Percentiles rank a stretch among this genome's conserved stretches.
Conservation (phyloP, 2,888 invertebrate genomes). For the Dryobota labecula region DNA sequence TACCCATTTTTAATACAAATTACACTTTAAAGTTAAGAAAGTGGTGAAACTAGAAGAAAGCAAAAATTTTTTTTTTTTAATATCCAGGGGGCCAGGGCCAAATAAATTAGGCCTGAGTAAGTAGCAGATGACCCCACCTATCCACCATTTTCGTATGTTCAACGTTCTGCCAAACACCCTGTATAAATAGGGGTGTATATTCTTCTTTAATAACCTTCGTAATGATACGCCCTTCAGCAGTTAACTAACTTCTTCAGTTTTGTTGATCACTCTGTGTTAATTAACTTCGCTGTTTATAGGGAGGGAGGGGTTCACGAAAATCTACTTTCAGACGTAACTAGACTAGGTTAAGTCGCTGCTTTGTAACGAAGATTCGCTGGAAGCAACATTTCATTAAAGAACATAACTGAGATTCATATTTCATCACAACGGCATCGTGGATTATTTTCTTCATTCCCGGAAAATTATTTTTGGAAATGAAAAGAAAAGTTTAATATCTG, state of each 20-base stretch:
- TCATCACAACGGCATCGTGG: slow-evolving; percentile 7
- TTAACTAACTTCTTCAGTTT: too few relatives aligned
- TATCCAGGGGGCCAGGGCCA: too few relatives aligned
- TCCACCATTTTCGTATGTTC: too few relatives aligned
- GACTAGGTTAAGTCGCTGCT: slow-evolving; percentile 35
- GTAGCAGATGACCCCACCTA: too few relatives aligned
- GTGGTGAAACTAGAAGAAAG: too few relatives aligned
- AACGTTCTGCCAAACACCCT: too few relatives aligned
- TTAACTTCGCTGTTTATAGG: slow-evolving; percentile 47
- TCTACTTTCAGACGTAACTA: slow-evolving; percentile 50
- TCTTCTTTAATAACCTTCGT: too few relatives aligned
- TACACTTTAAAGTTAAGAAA: too few relatives aligned
- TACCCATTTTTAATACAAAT: too few relatives aligned
- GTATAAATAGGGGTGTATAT: too few relatives aligned
- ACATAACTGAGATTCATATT: slow-evolving; percentile 20
- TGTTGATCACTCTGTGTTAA: slow-evolving; percentile 1
- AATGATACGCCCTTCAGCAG: not conserved
- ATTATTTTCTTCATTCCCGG: not conserved
- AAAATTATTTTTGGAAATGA: not conserved
- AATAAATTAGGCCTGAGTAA: too few relatives aligned
- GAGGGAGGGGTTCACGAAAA: slow-evolving; percentile 45
- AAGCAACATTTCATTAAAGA: slow-evolving; percentile 29
- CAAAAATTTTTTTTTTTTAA: too few relatives aligned
- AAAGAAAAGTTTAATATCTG: not conserved
- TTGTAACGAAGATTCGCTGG: slow-evolving; percentile 38